phyloP scores from a whole-genome alignment of 1,140 invertebrate genomes.

The Lysiphlebus fabarum region DNA sequence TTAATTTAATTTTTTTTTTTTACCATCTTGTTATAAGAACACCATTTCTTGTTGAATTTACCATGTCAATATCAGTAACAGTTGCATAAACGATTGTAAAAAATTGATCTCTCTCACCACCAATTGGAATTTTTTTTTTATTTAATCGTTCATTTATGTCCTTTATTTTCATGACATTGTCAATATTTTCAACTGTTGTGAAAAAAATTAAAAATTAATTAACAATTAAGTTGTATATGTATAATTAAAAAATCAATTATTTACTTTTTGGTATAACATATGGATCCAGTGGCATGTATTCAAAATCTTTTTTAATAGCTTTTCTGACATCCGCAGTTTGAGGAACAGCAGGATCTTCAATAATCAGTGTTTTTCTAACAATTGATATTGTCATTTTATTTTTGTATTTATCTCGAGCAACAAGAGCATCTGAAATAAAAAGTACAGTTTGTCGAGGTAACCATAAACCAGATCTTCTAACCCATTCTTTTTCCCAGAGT shows the following conservation, averaged over 20 bases:
- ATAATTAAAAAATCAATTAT: conserved; percentile 8
- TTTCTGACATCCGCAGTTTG: conserved; percentile 39
- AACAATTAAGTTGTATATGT: not conserved
- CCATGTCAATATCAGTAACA: conserved; percentile 52
- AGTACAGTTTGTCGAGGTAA: conserved; percentile 43
- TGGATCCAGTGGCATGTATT: conserved; percentile 37
- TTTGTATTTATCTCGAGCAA: conserved; percentile 46
- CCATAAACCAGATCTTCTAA: conserved; percentile 44
- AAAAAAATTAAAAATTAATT: conserved; percentile 16
- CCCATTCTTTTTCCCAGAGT: conserved; percentile 49
- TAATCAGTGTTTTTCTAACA: conserved; percentile 50
- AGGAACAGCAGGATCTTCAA: conserved; percentile 48
- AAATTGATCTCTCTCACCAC: conserved; percentile 43
- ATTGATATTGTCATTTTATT: conserved; percentile 41
- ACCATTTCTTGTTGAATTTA: conserved; percentile 27
- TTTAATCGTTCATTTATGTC: conserved; percentile 48
- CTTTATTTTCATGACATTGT: conserved; percentile 50
- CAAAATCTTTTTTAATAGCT: conserved; percentile 34
- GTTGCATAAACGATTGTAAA: conserved; percentile 47
- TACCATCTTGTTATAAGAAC: conserved; percentile 45
- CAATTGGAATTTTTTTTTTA: conserved; percentile 5
- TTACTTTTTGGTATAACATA: conserved; percentile 49
- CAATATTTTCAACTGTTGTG: conserved; percentile 50
- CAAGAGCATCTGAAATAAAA: conserved; percentile 47
- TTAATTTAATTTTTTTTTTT: not conserved